Percentiles rank a stretch among this genome's conserved stretches.
Conservation (phyloP, 2,113 vertebrate species). For the Dendrocopos noguchii region DNA sequence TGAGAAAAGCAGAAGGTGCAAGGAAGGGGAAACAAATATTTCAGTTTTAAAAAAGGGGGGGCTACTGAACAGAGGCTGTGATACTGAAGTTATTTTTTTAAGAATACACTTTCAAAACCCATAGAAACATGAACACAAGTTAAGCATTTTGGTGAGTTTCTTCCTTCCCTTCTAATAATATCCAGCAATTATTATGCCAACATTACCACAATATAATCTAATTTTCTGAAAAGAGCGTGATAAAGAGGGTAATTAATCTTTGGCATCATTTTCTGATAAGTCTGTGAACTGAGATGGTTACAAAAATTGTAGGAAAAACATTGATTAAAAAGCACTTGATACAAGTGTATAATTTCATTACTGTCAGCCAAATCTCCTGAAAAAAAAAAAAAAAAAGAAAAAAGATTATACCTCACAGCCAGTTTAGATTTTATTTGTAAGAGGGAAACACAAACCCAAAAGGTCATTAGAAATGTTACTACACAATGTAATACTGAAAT, state of each 20-base stretch:
- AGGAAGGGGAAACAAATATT: conserved; percentile 11
- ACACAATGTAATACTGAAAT: neutral
- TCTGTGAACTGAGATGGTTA: neutral
- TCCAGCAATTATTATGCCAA: neutral
- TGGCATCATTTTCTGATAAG: neutral
- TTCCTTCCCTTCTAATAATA: neutral
- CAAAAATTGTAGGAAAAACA: neutral
- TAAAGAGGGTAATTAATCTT: neutral
- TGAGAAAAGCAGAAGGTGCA: neutral
- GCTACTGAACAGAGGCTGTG: neutral
- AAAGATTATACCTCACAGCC: neutral
- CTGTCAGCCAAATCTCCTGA: neutral
- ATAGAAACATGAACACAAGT: neutral
- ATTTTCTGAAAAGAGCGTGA: neutral
- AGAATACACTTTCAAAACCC: neutral
- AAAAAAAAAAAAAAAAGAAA: no score
- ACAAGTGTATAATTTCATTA: neutral
- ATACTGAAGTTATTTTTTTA: conserved; percentile 16
- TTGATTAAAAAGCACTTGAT: neutral
- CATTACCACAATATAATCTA: neutral
- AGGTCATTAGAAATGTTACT: neutral
- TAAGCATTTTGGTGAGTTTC: neutral
- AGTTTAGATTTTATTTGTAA: neutral
- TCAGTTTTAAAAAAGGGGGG: neutral
- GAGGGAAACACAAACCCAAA: fast-evolving